Conservation (phyloP, 1,140 invertebrate genomes). For the Musca domestica region DNA sequence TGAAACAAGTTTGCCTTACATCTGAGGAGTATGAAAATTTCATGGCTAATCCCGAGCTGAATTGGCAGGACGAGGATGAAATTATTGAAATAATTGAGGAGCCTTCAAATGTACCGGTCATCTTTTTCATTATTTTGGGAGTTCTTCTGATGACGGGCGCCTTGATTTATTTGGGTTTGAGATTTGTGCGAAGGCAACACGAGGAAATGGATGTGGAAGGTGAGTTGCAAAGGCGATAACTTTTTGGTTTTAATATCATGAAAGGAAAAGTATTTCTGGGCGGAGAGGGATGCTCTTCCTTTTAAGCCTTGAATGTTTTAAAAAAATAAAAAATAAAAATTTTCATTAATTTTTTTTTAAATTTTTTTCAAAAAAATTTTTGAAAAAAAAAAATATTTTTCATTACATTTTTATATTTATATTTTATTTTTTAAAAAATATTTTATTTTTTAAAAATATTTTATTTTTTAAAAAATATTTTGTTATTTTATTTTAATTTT, state of each 20-base stretch:
- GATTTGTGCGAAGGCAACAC: neutral
- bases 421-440: too few species aligned
- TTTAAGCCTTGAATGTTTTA: neutral
- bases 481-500: too few species aligned
- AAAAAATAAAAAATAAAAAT: neutral
- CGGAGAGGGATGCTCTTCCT: too few species aligned
- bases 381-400: too few species aligned
- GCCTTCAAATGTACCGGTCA: neutral
- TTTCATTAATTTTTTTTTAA: too few species aligned
- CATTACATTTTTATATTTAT: too few species aligned
- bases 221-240: too few species aligned
- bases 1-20: neutral
- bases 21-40: neutral
- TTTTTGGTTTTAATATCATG: too few species aligned
- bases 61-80: neutral
- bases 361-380: neutral
- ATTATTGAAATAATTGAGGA: neutral
- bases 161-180: neutral
- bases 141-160: neutral
- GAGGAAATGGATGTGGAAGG: constrained; percentile 17
- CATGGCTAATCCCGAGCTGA: neutral
- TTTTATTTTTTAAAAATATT: too few species aligned
- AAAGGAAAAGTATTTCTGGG: too few species aligned
- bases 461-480: neutral
- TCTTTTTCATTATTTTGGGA: neutral